Evolutionary conservation across 2,888 invertebrate genomes (phyloP).

Genomic region (Selenia dentaria): DNA sequence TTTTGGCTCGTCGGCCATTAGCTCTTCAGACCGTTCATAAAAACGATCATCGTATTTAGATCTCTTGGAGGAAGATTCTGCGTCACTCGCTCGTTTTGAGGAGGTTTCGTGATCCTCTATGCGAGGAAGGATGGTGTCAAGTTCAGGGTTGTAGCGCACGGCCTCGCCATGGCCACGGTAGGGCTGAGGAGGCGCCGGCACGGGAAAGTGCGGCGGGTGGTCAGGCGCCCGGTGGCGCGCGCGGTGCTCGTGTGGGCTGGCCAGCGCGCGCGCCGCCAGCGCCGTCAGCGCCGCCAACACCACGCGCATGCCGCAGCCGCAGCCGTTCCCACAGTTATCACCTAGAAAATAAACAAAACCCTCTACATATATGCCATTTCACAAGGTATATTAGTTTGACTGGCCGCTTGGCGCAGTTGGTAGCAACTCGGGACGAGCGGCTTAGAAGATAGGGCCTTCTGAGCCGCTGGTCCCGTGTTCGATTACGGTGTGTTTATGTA

Average conservation of each 20-base stretch:
- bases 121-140: slow-evolving; percentile 79
- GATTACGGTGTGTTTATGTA: too few species aligned
- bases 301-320: slow-evolving; percentile 79
- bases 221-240: slow-evolving; percentile 80
- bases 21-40: slow-evolving; percentile 66
- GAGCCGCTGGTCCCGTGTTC: too few species aligned
- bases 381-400: too few species aligned
- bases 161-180: slow-evolving; percentile 83
- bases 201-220: slow-evolving; percentile 67
- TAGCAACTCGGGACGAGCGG: too few species aligned
- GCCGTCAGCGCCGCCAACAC: slow-evolving; percentile 77
- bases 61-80: slow-evolving; percentile 69
- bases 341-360: slow-evolving; percentile 58
- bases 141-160: slow-evolving; percentile 81
- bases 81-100: slow-evolving; percentile 67
- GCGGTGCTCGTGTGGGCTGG: slow-evolving; percentile 79
- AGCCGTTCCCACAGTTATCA: slow-evolving; percentile 70
- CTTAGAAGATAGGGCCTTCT: too few species aligned
- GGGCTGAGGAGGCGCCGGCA: slow-evolving; percentile 69
- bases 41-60: slow-evolving; percentile 70
- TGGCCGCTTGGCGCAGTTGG: too few species aligned
- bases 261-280: slow-evolving; percentile 76
- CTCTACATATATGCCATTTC: too few species aligned
- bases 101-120: slow-evolving; percentile 74
- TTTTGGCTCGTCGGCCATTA: slow-evolving; percentile 71